Percentiles rank a stretch among this genome's conserved stretches.
Conservation (phyloP, 2,888 invertebrate species). For the Andrena hattorfiana region DNA sequence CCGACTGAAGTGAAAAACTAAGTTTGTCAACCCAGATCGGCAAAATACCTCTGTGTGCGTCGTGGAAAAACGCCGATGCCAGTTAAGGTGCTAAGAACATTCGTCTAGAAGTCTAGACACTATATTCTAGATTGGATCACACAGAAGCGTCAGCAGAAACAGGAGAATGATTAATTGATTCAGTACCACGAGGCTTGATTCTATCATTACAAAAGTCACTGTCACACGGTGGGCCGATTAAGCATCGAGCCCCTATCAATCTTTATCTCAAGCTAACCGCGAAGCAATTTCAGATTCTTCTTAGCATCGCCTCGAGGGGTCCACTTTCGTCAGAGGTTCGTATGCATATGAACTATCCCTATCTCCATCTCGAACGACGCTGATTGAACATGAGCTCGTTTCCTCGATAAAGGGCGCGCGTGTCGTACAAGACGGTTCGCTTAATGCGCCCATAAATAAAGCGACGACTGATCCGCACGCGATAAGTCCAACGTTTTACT, state of each 20-base stretch:
- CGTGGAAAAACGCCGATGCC: no score
- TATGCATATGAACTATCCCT: conserved; percentile 63
- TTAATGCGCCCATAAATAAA: conserved; percentile 62
- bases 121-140: background rate
- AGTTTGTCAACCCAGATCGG: no score
- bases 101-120: no score
- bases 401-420: conserved; percentile 43
- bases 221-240: conserved; percentile 5
- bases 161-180: conserved; percentile 16
- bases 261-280: background rate
- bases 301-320: conserved; percentile 16
- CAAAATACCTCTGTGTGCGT: no score
- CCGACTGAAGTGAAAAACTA: no score
- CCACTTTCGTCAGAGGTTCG: conserved; percentile 24
- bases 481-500: conserved; percentile 47
- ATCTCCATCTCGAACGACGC: conserved; percentile 53
- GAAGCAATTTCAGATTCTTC: conserved; percentile 4
- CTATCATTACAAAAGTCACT: background rate
- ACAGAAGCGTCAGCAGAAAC: background rate
- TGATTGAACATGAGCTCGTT: conserved; percentile 48
- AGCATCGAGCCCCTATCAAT: conserved; percentile 6
- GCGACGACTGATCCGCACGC: conserved; percentile 56
- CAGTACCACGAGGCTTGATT: background rate
- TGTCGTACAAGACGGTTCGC: conserved; percentile 28
- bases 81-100: no score